Evolutionary conservation across 2,797 vertebrate species (phyloP), one percentile per base, ranked within the genome.

Genomic region (Enteromius argenteus): DNA sequence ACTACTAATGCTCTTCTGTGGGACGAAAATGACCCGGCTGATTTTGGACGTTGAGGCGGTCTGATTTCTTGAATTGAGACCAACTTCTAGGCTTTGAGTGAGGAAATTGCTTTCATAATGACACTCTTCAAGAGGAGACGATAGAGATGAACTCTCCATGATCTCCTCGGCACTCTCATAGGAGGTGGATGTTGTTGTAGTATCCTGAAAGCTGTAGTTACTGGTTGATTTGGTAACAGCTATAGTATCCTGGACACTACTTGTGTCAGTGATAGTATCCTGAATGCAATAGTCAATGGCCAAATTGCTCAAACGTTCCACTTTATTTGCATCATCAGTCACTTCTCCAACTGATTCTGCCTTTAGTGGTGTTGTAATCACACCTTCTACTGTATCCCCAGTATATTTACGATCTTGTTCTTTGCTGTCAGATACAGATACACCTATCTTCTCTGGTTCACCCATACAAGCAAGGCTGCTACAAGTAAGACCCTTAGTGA

Each of bases 171-270:
- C 92, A 74, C 94, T 95, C 87, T 95, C 94, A 7, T 93, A 95
- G 2, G 94, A 86, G 3, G 60, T 85, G 80, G 93, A 94, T 39
- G 89, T 73, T 27, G 90, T 44, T 3, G 71, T 91, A 1, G 92
- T 94, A 87, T 94, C 94, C n/a, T 91, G 91, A 86, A 94, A 90
- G 69, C 93, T 95, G 60, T 94, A 93, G 2, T 87, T 86, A 90
- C 93, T 94, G 79, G 91, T 93, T n/a, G 92, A 94, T 53, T 93
- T 93, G n/a, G 91, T 74, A 42, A 86, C 49, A 67, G 35, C 44
- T 44, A 4, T 66, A 19, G 17, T 17, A 32, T 37, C 72, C 21
- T 56, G 68, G 15, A 14, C 90, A 74, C 93, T 95, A 62, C 94
- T 94, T 1, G 88, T 83, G 88, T 92, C 94, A 84, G 37, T 73